Evolutionary conservation across 2,797 vertebrate genomes (phyloP).

Genomic region (Sebastes glaucus): DNA sequence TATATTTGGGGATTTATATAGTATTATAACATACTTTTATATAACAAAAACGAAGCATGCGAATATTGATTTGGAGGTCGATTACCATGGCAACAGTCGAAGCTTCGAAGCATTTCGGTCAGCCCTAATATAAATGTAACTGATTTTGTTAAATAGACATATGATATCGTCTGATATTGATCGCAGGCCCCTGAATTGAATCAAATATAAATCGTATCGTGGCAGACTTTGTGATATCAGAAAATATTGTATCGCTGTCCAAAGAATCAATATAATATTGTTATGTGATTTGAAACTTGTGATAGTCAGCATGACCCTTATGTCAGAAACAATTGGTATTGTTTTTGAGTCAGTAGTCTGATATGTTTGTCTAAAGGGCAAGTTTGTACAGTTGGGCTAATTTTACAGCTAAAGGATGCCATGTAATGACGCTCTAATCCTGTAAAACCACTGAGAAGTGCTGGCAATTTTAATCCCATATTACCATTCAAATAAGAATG

Average conservation of each 20-base stretch:
- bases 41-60: fast-evolving
- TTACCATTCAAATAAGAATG: slow-evolving; percentile 71
- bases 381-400: slow-evolving; percentile 48
- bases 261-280: not conserved
- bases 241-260: not conserved
- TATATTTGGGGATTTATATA: not conserved
- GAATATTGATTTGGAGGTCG: not conserved
- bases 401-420: slow-evolving; percentile 69
- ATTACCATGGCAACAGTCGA: not conserved
- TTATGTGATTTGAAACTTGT: not conserved
- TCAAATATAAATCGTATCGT: too few relatives aligned
- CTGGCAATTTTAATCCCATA: slow-evolving; percentile 67
- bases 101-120: not conserved
- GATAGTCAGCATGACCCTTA: not conserved
- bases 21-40: not conserved
- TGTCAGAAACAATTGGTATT: slow-evolving; percentile 38
- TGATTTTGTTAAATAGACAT: not conserved
- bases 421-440: slow-evolving; percentile 71
- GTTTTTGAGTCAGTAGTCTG: slow-evolving; percentile 37
- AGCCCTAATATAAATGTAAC: not conserved
- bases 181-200: too few relatives aligned
- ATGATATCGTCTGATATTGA: not conserved
- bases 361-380: slow-evolving; percentile 60
- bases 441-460: slow-evolving; percentile 50
- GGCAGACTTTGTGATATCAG: not conserved